Evolutionary conservation across 2,797 vertebrate genomes (phyloP).

Genomic region (Acropternis orthonyx): DNA sequence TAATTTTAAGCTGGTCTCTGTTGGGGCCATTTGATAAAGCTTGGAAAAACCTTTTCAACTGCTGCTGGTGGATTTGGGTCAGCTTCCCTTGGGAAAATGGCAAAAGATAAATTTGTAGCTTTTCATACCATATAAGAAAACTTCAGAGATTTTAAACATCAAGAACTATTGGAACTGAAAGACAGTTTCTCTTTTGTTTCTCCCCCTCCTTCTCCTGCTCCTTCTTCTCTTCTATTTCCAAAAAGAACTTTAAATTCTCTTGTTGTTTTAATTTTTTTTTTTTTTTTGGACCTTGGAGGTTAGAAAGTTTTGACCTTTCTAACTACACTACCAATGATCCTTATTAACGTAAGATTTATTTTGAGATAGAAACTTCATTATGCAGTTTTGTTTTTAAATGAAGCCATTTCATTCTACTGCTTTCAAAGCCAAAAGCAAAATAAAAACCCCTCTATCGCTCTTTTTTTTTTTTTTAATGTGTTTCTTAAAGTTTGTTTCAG

Average conservation of each 20-base stretch:
- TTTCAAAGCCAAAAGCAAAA: slow-evolving; percentile 39
- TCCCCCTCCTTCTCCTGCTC: slow-evolving; percentile 13
- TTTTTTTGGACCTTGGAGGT: neutral
- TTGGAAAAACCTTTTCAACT: slow-evolving; percentile 77
- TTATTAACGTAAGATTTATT: slow-evolving; percentile 46
- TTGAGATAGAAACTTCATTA: slow-evolving; percentile 34
- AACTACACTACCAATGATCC: neutral
- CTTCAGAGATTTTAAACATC: slow-evolving; percentile 79
- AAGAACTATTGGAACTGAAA: slow-evolving; percentile 74
- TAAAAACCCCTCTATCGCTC: neutral
- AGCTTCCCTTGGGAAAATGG: slow-evolving; percentile 77
- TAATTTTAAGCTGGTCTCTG: slow-evolving; percentile 81
- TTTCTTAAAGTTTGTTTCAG: neutral
- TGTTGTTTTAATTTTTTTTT: slow-evolving; percentile 38
- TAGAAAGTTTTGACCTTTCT: slow-evolving; percentile 46
- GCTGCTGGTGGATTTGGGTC: slow-evolving; percentile 78
- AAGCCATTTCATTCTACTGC: neutral
- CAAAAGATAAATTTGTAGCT: slow-evolving; percentile 81
- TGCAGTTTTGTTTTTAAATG: slow-evolving; percentile 23
- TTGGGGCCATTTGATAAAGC: slow-evolving; percentile 81
- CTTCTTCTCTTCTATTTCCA: slow-evolving; percentile 25
- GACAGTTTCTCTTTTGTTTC: slow-evolving; percentile 59
- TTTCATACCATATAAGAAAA: slow-evolving; percentile 80
- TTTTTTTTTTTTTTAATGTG: fast-evolving
- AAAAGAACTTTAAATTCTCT: slow-evolving; percentile 65